A percentile compares a stretch with the other conserved stretches of the same genome.
phyloP scores from a whole-genome alignment of 2,797 vertebrate species.

The Dicrostonyx torquatus region DNA sequence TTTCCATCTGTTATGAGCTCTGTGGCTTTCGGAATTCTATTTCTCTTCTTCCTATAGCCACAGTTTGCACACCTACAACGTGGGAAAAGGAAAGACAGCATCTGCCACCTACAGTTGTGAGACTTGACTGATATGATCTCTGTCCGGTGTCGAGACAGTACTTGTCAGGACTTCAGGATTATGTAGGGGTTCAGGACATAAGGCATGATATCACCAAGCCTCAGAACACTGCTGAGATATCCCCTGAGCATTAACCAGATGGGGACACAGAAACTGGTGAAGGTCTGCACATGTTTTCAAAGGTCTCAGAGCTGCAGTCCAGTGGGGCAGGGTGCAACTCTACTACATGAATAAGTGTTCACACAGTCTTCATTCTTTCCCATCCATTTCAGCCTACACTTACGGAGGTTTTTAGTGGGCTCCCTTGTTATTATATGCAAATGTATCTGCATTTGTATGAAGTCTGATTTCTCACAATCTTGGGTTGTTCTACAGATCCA shows the following conservation, averaged over 20 bases:
- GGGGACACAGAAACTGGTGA: neutral
- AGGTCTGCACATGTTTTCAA: neutral
- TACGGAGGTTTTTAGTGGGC: neutral
- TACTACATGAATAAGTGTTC: neutral
- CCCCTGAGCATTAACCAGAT: neutral
- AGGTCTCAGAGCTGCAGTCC: neutral
- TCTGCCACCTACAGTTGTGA: neutral
- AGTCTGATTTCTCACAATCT: conserved; percentile 17
- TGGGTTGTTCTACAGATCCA: neutral
- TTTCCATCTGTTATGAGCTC: neutral
- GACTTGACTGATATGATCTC: neutral
- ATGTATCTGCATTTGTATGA: neutral
- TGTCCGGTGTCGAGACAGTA: neutral
- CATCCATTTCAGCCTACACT: neutral
- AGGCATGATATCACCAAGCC: neutral
- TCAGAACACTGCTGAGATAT: neutral
- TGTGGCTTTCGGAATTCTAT: neutral
- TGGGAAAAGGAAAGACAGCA: neutral
- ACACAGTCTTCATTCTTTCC: neutral
- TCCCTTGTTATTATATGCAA: neutral
- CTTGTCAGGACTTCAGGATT: too few species aligned
- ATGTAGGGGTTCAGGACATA: neutral
- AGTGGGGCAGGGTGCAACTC: neutral
- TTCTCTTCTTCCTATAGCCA: neutral
- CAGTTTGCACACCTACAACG: neutral